A percentile compares a stretch with the other conserved stretches of the same genome.
phyloP scores from a whole-genome alignment of 2,888 invertebrate genomes.

The Prenolepis imparis region DNA sequence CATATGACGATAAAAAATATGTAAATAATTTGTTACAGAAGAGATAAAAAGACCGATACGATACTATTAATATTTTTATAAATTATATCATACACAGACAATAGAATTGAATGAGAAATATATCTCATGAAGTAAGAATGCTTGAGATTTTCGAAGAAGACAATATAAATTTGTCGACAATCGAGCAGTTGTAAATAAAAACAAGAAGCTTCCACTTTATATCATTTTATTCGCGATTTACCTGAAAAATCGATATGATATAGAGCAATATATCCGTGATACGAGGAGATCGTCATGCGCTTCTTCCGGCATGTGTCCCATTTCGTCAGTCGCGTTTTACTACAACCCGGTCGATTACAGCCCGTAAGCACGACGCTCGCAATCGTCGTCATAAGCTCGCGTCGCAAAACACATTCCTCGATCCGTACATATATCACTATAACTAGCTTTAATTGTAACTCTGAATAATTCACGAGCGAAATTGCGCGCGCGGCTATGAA shows the following conservation, averaged over 20 bases:
- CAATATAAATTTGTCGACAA: not conserved
- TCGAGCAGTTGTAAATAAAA: not conserved
- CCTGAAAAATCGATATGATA: not conserved
- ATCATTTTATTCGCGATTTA: not conserved
- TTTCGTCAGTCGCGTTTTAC: not conserved
- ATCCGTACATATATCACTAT: constrained; percentile 46
- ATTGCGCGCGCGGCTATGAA: constrained; percentile 26
- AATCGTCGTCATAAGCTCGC: not conserved
- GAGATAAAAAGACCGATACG: not conserved
- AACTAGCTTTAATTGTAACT: constrained; percentile 59
- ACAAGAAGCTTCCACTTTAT: not conserved
- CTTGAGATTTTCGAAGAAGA: not conserved
- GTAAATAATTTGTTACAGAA: not conserved
- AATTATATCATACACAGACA: not conserved
- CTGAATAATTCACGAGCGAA: constrained; percentile 61
- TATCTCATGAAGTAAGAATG: not conserved
- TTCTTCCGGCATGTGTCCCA: not conserved
- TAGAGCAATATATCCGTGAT: not conserved
- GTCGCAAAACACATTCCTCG: constrained; percentile 35
- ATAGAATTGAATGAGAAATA: not conserved
- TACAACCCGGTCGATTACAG: not conserved
- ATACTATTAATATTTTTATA: not conserved
- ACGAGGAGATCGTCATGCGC: not conserved
- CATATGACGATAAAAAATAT: not conserved
- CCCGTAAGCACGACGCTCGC: not conserved